Evolutionary conservation across 1,140 invertebrate genomes (phyloP), one percentile per base, ranked within the genome.

Genomic region (Drosophila insularis): DNA sequence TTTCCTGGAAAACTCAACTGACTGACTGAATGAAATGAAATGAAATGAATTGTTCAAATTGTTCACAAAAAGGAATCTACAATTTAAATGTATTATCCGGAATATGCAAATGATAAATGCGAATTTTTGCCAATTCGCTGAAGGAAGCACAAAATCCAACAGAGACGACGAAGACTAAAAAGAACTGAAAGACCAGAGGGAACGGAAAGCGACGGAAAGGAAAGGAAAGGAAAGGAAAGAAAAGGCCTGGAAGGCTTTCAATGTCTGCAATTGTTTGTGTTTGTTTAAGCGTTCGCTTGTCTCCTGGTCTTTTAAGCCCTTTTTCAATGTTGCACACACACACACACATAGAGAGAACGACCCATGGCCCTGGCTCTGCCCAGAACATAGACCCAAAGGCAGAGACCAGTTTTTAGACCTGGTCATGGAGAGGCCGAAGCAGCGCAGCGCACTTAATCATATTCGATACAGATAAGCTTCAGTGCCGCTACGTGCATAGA

Each of bases 391-490:
- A 37, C 50, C 40, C 46, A 23, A 1, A 39, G 31, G 32, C 27
- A 32, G 50, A 53, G 37, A 11, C 31, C 56, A 69, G 71, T 70
- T 59, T 23, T 46, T 66, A 63, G 71, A 50, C 39, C 39, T 63
- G 43, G 61, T 63, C 39, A 17, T 74, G 62, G 59, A 64, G 62
- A 71, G 81, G 84, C 35, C 35, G 35, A 37, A 37, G 35, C 79
- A 78, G 82, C 81, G 70, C 80, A 78, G 84, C 77, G 84, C 84
- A 87, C 84, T 87, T 89, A 89, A 89, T 89, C 84, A 89, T 89
- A 89, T 89, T 89, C 84, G 84, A 89, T 89, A 89, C 84, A 89
- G 84, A 89, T 89, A 89, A 89, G 84, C 84, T 89, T 89, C 84
- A 89, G 65, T 84, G 84, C 84, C 77, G 68, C 73, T 74, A 89